These are phyloP conservation scores for Ciconia stormi DNA, from an alignment of 2,113 vertebrate species.

Conservation along the genomic window DNA sequence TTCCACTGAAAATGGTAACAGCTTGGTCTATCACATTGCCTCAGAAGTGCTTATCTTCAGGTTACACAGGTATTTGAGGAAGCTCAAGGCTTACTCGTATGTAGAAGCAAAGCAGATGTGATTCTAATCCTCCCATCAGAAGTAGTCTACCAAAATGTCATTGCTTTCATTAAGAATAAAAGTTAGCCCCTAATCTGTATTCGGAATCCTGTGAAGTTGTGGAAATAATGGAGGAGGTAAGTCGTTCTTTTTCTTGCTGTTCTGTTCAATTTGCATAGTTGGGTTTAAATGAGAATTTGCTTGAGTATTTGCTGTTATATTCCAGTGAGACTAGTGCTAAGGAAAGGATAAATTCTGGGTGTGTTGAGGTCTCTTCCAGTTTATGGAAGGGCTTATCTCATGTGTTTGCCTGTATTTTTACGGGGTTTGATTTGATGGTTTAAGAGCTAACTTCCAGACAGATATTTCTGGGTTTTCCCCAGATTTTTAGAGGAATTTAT, in stretches of 20 bases:
- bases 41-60: neutral
- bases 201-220: neutral
- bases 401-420: neutral
- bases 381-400: neutral
- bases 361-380: neutral
- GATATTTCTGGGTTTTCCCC: neutral
- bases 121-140: neutral
- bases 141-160: neutral
- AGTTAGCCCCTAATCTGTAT: neutral
- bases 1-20: neutral
- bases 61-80: neutral
- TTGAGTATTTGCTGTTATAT: neutral
- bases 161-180: neutral
- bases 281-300: neutral
- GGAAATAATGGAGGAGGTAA: neutral
- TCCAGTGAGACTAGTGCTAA: neutral
- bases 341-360: neutral
- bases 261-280: neutral
- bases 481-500: neutral
- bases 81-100: neutral
- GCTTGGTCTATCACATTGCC: neutral
- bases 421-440: neutral
- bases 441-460: neutral
- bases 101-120: neutral
- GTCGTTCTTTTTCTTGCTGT: neutral